Conservation (phyloP, 1,140 invertebrate genomes). For the Drosophila kikkawai region DNA sequence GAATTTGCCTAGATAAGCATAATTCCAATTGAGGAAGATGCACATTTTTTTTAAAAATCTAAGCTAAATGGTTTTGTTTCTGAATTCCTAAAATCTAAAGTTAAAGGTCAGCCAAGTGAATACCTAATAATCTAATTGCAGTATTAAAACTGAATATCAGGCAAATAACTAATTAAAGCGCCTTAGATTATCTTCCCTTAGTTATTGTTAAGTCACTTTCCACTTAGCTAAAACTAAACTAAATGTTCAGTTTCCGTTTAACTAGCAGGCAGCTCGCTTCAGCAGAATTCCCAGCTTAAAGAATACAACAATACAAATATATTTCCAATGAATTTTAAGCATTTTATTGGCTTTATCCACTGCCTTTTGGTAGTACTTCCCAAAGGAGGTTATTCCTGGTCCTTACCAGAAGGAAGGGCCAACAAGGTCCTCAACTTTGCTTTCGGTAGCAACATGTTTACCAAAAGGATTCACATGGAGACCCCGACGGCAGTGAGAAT, state of each 20-base stretch:
- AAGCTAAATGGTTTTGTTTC: neutral
- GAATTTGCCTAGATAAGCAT: neutral
- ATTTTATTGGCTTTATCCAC: neutral
- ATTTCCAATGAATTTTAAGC: neutral
- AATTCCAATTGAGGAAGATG: neutral
- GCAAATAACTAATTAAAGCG: neutral
- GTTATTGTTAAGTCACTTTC: neutral
- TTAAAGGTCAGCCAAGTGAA: neutral
- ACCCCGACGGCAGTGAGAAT: slow-evolving; percentile 53
- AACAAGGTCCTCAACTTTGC: slow-evolving; percentile 76
- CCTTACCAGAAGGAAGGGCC: slow-evolving; percentile 50
- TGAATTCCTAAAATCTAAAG: neutral
- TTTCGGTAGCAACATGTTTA: slow-evolving; percentile 67
- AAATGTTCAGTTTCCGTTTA: slow-evolving; percentile 9
- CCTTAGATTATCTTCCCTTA: neutral
- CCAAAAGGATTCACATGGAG: slow-evolving; percentile 60
- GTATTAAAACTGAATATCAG: neutral
- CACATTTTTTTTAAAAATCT: neutral
- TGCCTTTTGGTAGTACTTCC: slow-evolving; percentile 4
- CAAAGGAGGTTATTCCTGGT: neutral
- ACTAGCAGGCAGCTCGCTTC: neutral
- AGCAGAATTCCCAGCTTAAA: neutral
- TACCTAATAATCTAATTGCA: neutral
- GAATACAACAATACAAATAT: neutral
- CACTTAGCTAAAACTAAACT: neutral